A percentile compares a stretch with the other conserved stretches of the same genome.
Conservation (phyloP, 2,888 invertebrate genomes). For the Penaeus monodon region DNA sequence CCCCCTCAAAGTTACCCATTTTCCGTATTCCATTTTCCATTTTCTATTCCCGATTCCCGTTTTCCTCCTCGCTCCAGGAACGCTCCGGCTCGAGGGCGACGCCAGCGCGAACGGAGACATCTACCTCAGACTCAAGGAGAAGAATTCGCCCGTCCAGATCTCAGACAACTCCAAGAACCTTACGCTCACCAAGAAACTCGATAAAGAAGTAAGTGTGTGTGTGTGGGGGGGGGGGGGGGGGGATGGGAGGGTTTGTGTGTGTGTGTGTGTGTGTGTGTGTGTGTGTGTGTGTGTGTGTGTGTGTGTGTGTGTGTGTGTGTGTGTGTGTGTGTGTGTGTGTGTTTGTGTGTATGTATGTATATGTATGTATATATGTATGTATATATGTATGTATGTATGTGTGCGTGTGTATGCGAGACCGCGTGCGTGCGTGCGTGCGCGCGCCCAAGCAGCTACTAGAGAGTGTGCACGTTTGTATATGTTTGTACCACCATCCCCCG, state of each 20-base stretch:
- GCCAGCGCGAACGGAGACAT: slow-evolving; percentile 81
- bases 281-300: too few species aligned
- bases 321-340: not conserved
- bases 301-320: not conserved
- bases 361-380: not conserved
- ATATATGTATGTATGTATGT: not conserved
- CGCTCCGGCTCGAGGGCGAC: slow-evolving; percentile 85
- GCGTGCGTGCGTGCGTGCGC: not conserved
- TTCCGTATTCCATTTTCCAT: not conserved
- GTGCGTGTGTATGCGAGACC: not conserved
- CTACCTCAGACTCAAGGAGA: slow-evolving; percentile 82
- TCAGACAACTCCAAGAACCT: slow-evolving; percentile 84
- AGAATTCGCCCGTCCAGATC: slow-evolving; percentile 83
- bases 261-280: slow-evolving; percentile 3
- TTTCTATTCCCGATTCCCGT: not conserved
- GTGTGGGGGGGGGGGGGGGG: not conserved
- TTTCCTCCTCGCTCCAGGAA: slow-evolving; percentile 70
- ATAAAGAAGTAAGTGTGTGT: slow-evolving; percentile 74
- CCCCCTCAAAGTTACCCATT: not conserved
- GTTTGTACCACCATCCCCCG: not conserved
- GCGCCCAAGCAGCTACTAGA: not conserved
- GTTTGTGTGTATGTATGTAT: too few species aligned
- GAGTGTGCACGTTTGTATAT: too few species aligned
- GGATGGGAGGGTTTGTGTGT: not conserved
- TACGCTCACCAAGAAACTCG: slow-evolving; percentile 81